Evolutionary conservation across 2,113 vertebrate species (phyloP).

Genomic region (Chaenogobius annularis): DNA sequence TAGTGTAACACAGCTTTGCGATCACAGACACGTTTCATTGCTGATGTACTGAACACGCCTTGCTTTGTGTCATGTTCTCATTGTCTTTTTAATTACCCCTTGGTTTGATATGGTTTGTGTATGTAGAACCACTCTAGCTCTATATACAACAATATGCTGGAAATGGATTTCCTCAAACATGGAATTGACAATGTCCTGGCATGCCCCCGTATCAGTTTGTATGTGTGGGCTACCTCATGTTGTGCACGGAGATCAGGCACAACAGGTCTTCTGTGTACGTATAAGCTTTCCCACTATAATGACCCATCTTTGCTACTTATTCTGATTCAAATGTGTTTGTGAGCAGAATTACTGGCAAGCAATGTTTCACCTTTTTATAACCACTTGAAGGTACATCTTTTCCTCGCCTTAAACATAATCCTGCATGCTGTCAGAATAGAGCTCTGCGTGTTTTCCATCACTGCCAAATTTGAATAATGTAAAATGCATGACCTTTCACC

Average conservation of each 20-base stretch:
- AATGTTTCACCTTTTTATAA: neutral
- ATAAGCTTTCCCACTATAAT: neutral
- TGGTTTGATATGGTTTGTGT: slow-evolving; percentile 21
- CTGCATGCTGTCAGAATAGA: too few relatives aligned
- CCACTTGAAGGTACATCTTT: too few relatives aligned
- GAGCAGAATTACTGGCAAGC: neutral
- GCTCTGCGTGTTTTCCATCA: neutral
- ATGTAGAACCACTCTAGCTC: slow-evolving; percentile 10
- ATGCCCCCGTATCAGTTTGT: neutral
- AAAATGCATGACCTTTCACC: slow-evolving; percentile 42
- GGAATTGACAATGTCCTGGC: neutral
- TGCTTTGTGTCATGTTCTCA: neutral
- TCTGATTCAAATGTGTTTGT: neutral
- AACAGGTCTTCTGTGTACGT: neutral
- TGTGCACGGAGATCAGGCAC: slow-evolving; percentile 55
- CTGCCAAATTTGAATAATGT: slow-evolving; percentile 30
- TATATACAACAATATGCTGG: neutral
- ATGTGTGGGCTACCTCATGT: slow-evolving; percentile 38
- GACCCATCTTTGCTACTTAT: slow-evolving; percentile 12
- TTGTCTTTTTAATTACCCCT: slow-evolving; percentile 17
- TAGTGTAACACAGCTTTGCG: too few relatives aligned
- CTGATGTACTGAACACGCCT: too few relatives aligned
- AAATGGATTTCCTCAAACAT: neutral
- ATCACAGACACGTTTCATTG: too few relatives aligned
- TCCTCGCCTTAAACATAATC: neutral